Percentiles rank a stretch among this genome's conserved stretches.
Conservation (phyloP, 1,140 invertebrate genomes). For the Ceratina calcarata region DNA sequence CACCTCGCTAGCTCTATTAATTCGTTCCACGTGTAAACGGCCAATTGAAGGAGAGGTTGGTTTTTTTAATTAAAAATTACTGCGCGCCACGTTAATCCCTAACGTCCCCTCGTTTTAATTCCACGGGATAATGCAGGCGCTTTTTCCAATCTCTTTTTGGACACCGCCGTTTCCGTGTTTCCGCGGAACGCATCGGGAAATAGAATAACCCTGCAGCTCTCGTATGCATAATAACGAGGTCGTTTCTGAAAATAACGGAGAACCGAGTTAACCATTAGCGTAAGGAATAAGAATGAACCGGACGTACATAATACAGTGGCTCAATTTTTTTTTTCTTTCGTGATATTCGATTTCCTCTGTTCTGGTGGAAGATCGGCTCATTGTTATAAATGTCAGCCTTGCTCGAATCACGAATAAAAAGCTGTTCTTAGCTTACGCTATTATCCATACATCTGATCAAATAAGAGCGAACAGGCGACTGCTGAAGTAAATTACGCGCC, state of each 20-base stretch:
- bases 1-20: conserved; percentile 20
- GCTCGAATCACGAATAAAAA: conserved; percentile 21
- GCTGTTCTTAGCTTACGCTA: conserved; percentile 25
- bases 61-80: conserved; percentile 51
- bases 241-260: not conserved
- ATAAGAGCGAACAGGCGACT: conserved; percentile 12
- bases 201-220: not conserved
- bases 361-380: not conserved
- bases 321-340: not conserved
- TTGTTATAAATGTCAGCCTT: not conserved
- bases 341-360: not conserved
- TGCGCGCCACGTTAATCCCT: conserved; percentile 15
- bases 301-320: not conserved
- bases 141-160: conserved; percentile 22
- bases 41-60: conserved; percentile 9
- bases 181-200: not conserved
- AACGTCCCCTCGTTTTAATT: conserved; percentile 21
- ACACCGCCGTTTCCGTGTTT: conserved; percentile 12
- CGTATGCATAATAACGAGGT: not conserved
- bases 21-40: conserved; percentile 14
- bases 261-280: not conserved
- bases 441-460: conserved; percentile 46
- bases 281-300: not conserved
- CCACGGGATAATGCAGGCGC: conserved; percentile 17
- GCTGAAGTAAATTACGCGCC: conserved; percentile 15